Conservation (phyloP, 2,888 invertebrate species). For the Platycheirus albimanus region DNA sequence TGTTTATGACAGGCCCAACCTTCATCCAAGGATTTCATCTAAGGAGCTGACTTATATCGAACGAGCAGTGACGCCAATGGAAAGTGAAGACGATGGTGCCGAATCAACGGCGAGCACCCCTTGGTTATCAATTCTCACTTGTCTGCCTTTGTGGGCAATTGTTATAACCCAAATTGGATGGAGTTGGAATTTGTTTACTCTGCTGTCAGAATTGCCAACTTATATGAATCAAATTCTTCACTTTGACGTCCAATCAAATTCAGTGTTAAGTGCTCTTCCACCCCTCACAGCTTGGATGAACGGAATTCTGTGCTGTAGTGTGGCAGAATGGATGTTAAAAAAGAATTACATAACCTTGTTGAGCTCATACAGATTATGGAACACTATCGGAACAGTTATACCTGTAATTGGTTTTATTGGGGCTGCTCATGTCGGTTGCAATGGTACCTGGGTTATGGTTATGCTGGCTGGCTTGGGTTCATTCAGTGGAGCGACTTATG, state of each 20-base stretch:
- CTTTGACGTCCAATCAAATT: slow-evolving; percentile 90
- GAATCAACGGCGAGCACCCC: slow-evolving; percentile 84
- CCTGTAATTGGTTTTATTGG: slow-evolving; percentile 90
- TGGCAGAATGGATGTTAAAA: slow-evolving; percentile 89
- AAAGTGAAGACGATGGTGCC: slow-evolving; percentile 76
- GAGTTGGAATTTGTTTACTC: slow-evolving; percentile 93
- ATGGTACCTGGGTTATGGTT: slow-evolving; percentile 87
- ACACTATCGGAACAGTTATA: slow-evolving; percentile 89
- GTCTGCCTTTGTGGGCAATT: slow-evolving; percentile 92
- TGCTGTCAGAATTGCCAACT: slow-evolving; percentile 91
- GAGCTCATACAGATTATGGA: slow-evolving; percentile 91
- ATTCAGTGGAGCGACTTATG: slow-evolving; percentile 90
- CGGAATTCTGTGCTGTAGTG: slow-evolving; percentile 88
- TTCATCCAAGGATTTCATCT: slow-evolving; percentile 89
- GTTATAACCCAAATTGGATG: slow-evolving; percentile 92
- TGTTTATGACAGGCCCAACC: slow-evolving; percentile 88
- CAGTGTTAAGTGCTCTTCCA: slow-evolving; percentile 89
- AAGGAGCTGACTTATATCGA: slow-evolving; percentile 90
- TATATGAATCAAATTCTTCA: slow-evolving; percentile 93
- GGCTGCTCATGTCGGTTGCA: slow-evolving; percentile 91
- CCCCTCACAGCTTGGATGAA: slow-evolving; percentile 91
- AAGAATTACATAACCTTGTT: slow-evolving; percentile 86
- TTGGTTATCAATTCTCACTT: slow-evolving; percentile 89
- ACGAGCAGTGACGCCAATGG: slow-evolving; percentile 75
- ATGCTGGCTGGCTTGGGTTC: slow-evolving; percentile 89